These are phyloP conservation scores for Lasioglossum lativentre DNA, from an alignment of 2,888 invertebrate genomes.

Conservation along the genomic window DNA sequence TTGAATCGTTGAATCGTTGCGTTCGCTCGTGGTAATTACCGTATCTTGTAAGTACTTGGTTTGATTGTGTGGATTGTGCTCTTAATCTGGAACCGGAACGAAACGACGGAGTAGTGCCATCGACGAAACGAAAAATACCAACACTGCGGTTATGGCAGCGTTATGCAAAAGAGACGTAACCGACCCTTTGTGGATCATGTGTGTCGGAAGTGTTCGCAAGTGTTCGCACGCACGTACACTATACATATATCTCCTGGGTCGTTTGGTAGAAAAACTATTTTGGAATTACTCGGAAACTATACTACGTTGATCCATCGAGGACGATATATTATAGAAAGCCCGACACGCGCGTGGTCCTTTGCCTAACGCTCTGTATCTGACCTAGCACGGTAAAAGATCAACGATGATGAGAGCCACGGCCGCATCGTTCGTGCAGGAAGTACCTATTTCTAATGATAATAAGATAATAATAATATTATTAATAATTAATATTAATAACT, in stretches of 20 bases:
- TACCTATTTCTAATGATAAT: constrained; percentile 72
- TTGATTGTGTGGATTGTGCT: constrained; percentile 69
- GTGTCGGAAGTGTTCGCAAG: background rate
- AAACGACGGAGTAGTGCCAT: constrained; percentile 68
- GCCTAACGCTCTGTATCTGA: constrained; percentile 59
- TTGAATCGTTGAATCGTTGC: constrained; percentile 37
- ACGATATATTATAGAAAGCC: constrained; percentile 13
- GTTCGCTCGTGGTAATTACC: constrained; percentile 54
- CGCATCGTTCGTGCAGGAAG: constrained; percentile 69
- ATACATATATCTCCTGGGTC: background rate
- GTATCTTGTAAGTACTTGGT: constrained; percentile 68
- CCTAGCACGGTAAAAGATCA: constrained; percentile 53
- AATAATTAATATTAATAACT: constrained; percentile 69
- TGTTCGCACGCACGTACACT: background rate
- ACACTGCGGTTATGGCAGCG: constrained; percentile 40
- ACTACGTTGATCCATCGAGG: constrained; percentile 12
- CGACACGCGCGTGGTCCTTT: constrained; percentile 27
- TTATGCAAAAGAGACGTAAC: constrained; percentile 37
- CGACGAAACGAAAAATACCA: constrained; percentile 50
- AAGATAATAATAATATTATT: constrained; percentile 66
- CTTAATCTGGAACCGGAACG: constrained; percentile 41
- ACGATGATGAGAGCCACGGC: constrained; percentile 57
- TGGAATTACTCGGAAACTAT: constrained; percentile 25
- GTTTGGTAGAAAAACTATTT: constrained; percentile 44
- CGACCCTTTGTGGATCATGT: background rate